These are phyloP conservation scores for Labeo catla DNA, from an alignment of 2,113 vertebrate genomes.

Conservation along the genomic window DNA sequence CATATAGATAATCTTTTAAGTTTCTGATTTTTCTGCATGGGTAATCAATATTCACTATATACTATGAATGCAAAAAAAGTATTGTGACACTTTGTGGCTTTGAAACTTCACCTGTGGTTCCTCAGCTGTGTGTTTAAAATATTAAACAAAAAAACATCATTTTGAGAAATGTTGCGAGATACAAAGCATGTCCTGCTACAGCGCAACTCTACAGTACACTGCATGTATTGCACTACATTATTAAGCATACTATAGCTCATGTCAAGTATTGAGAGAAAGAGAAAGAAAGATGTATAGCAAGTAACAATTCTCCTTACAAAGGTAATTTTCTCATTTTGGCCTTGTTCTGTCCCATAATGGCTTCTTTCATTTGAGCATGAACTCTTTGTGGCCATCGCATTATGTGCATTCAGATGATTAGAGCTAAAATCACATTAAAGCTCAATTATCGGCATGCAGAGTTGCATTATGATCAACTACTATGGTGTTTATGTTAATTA, in stretches of 20 bases:
- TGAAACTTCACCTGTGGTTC: background rate
- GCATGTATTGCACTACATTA: background rate
- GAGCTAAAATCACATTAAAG: conserved; percentile 49
- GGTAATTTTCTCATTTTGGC: conserved; percentile 30
- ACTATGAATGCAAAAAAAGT: too few relatives aligned
- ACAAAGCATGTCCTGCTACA: background rate
- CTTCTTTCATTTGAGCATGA: conserved; percentile 46
- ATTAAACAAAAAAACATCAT: background rate
- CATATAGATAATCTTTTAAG: background rate
- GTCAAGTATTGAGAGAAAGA: background rate
- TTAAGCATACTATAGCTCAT: background rate
- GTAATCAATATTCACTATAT: too few relatives aligned
- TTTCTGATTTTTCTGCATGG: too few relatives aligned
- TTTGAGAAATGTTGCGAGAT: background rate
- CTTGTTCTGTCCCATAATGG: conserved; percentile 7
- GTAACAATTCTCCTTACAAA: conserved; percentile 9
- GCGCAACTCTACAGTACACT: background rate
- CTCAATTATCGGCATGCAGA: conserved; percentile 55
- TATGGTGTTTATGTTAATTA: conserved; percentile 43
- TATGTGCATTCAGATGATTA: conserved; percentile 44
- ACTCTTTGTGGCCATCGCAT: conserved; percentile 4
- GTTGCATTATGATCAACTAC: conserved; percentile 54
- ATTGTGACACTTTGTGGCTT: too few relatives aligned
- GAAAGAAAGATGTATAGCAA: background rate
- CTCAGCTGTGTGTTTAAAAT: background rate